phyloP scores from a whole-genome alignment of 2,797 vertebrate genomes.

The Lepilemur ruficaudatus region DNA sequence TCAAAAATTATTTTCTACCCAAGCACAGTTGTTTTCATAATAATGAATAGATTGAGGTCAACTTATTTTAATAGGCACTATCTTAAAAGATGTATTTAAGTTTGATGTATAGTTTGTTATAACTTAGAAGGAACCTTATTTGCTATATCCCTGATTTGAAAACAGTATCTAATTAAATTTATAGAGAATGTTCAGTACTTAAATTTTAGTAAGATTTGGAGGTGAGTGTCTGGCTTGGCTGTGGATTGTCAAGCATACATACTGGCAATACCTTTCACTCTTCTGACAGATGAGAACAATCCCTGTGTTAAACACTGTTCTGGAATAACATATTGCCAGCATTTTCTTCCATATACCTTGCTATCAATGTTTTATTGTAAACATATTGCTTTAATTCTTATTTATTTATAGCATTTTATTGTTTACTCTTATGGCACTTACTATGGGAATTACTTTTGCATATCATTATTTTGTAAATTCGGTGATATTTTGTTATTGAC shows the following conservation, averaged over 20 bases:
- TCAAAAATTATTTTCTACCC: slow-evolving; percentile 18
- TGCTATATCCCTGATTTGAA: slow-evolving; percentile 39
- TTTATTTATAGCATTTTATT: background rate
- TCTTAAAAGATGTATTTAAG: background rate
- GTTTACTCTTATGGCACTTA: background rate
- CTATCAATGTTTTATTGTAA: background rate
- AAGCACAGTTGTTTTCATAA: slow-evolving; percentile 31
- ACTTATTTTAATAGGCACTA: background rate
- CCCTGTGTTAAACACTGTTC: background rate
- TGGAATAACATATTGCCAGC: background rate
- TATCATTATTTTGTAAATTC: slow-evolving; percentile 10
- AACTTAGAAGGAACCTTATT: slow-evolving; percentile 26
- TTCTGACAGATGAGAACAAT: background rate
- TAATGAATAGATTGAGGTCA: background rate
- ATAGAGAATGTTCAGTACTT: background rate
- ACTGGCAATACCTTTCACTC: background rate
- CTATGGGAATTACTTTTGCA: background rate
- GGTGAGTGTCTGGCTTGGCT: background rate
- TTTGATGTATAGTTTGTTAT: background rate
- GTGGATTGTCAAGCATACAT: background rate
- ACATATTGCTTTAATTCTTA: background rate
- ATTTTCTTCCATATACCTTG: background rate
- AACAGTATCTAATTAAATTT: background rate
- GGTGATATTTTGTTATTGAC: background rate
- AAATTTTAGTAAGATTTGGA: background rate